Conservation (phyloP, 2,888 invertebrate species). For the Empis livida region DNA sequence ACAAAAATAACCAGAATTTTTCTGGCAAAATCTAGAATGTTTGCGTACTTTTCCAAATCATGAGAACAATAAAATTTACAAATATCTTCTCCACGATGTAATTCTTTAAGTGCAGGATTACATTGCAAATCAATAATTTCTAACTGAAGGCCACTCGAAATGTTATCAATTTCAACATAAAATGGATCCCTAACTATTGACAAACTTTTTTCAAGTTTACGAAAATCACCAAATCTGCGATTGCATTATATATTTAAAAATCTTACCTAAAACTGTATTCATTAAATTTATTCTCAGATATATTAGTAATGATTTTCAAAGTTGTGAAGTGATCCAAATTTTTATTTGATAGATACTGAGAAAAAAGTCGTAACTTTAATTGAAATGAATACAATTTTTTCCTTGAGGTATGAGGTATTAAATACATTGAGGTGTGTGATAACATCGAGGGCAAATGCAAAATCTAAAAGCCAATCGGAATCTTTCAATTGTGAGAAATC, state of each 20-base stretch:
- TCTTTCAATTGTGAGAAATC: no score
- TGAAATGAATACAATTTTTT: neutral
- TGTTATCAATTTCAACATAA: neutral
- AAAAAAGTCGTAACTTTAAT: neutral
- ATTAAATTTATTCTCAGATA: neutral
- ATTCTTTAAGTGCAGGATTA: neutral
- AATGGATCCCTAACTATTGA: neutral
- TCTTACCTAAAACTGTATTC: neutral
- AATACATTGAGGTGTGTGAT: neutral
- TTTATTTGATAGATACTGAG: neutral
- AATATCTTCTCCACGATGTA: neutral
- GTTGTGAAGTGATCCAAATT: neutral
- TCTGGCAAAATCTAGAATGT: neutral
- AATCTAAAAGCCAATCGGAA: no score
- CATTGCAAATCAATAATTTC: neutral
- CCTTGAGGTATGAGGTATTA: neutral
- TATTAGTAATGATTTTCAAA: neutral
- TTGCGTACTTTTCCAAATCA: neutral
- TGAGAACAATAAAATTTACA: neutral
- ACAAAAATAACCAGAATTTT: neutral
- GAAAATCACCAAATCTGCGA: neutral
- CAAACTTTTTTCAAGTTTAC: neutral
- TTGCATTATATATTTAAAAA: neutral
- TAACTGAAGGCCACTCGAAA: neutral
- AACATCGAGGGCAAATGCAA: neutral